These are phyloP conservation scores for Campoletis raptor DNA, from an alignment of 2,888 invertebrate species.

Conservation along the genomic window DNA sequence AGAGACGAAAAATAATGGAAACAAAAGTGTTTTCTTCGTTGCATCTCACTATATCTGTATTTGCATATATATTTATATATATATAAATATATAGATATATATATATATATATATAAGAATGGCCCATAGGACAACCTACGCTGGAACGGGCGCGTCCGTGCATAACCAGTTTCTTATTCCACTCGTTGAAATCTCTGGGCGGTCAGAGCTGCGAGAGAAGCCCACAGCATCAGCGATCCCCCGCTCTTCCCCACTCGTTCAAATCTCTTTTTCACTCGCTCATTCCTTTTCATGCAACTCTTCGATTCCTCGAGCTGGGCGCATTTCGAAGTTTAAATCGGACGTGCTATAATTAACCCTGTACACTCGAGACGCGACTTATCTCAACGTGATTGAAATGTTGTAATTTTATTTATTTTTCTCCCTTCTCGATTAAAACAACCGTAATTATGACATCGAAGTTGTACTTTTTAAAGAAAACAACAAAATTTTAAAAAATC, in stretches of 20 bases:
- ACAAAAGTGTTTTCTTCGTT: slow-evolving; percentile 65
- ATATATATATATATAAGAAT: slow-evolving; percentile 52
- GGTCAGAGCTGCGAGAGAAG: slow-evolving; percentile 58
- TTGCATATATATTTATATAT: slow-evolving; percentile 11
- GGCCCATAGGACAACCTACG: slow-evolving; percentile 69
- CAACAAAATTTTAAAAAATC: neutral
- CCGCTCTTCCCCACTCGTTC: slow-evolving; percentile 46
- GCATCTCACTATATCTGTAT: slow-evolving; percentile 47
- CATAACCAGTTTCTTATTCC: slow-evolving; percentile 77
- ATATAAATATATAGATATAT: neutral
- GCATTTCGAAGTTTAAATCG: slow-evolving; percentile 28
- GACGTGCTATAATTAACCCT: slow-evolving; percentile 15
- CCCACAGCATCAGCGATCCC: slow-evolving; percentile 44
- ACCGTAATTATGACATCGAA: neutral
- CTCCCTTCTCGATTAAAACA: neutral
- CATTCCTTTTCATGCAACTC: slow-evolving; percentile 33
- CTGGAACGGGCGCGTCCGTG: slow-evolving; percentile 69
- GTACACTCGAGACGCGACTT: slow-evolving; percentile 4
- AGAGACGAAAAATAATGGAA: slow-evolving; percentile 66
- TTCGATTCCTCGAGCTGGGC: slow-evolving; percentile 43
- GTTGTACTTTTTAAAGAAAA: neutral
- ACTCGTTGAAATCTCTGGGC: slow-evolving; percentile 75
- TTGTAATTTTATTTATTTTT: neutral
- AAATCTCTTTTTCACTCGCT: slow-evolving; percentile 52
- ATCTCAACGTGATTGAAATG: slow-evolving; percentile 1